Base-by-base conservation (phyloP, 2,797 vertebrate genomes). In the Gallinago stenura region DNA sequence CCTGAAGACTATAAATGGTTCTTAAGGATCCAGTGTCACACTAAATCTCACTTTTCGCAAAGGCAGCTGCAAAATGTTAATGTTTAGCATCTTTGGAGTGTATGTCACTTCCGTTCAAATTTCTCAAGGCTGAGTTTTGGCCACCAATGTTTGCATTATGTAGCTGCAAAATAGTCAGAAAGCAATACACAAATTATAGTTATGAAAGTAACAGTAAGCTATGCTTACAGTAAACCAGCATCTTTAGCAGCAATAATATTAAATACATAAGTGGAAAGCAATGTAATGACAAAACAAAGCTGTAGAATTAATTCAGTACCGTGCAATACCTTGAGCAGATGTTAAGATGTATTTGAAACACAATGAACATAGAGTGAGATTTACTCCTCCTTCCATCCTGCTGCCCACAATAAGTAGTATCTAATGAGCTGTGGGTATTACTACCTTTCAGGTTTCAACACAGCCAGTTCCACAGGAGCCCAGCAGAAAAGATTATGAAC, bases 381-480 rank as follows among this genome's bases (percentile, higher is more conserved):
- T 60, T 53, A 9, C 22, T 82, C 54, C 19, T 62, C 5, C 60
- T 51, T 60, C 53, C 28, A 6, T 78, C n/a, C 30, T 33, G 30
- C 43, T 78, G 58, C 54, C 73, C 60, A 8, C 31, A 57, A 0
- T 41, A 35, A 70, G 22, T 33, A 58, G 30, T 57, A 39, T 56
- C 62, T 96, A 33, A 97, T 35, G 77, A 60, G 6, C 48, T 35
- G 5, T 21, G 87, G 39, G 9, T 71, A 6, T 93, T 83, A 11
- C 87, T 90, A 0, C 62, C 51, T 84, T 88, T 71, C 98, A 99
- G 99, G 98, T 99, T 96, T 99, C 99, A 35, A 98, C 99, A 98
- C 99, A 99, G 98, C 99, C 99, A 83, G 98, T 98, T 98, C 99
- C 95, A 97, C 99, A 98, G 97, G 99, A 99, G 97, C 98, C 98